Base-by-base conservation (phyloP, 2,888 invertebrate species). In the Thyatira batis region DNA sequence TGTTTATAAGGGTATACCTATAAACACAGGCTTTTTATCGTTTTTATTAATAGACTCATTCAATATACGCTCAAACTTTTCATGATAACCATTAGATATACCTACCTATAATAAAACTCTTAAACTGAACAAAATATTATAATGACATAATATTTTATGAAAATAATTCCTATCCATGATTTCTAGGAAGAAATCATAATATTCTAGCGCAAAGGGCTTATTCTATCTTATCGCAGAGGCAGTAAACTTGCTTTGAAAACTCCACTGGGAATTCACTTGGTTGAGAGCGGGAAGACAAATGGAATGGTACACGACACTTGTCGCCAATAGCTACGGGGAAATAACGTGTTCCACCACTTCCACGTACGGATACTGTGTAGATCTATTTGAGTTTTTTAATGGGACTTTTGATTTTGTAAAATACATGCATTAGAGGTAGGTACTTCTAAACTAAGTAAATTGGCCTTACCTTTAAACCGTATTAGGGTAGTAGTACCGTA, bases 181-280 rank as follows among this genome's bases (percentile, higher is more conserved):
- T 74, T 73, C 63, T 69, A 73, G 67, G 70, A 76, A 74, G 71
- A 75, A 76, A 70, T 79, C 80, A 79, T 84, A 81, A 85, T 79
- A 81, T 82, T 85, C 78, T 80, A 77, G 80, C 82, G 78, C 78
- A 76, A 76, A 83, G 84, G 85, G 85, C 84, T 85, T 84, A 80
- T 80, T 77, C 71, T 86, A 83, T 85, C 85, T 87, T 86, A 87
- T 86, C 87, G 77, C 74, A 66, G 72, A 60, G 74, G 80, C 82
- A 83, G 82, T 87, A 84, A 85, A 82, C 78, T 86, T 83, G 73
- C 78, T 81, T 80, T 78, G 82, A 85, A 82, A 85, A 82, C 84
- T 82, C 86, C 74, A 64, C 71, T 55, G 84, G 82, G 85, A 83
- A 84, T 80, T 82, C 78, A 85, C 83, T 85, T 72, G 77, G 76